Evolutionary conservation across 2,113 vertebrate genomes (phyloP), one percentile per base, ranked within the genome.

Genomic region (Syngnathoides biaculeatus): DNA sequence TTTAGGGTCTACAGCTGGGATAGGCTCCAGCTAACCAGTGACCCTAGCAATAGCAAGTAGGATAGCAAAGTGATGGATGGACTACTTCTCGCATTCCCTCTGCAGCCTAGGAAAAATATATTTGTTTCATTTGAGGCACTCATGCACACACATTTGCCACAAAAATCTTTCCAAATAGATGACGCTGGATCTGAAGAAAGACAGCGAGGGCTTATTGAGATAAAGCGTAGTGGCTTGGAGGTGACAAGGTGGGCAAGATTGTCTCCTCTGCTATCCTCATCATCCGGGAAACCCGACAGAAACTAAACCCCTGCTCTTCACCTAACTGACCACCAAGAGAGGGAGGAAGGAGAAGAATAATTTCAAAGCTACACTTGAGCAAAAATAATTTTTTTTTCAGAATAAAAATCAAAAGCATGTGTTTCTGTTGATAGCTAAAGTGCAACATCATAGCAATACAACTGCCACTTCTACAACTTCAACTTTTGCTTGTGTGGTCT

Each of bases 161-260:
- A 57, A 70, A 84, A 80, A 80, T 78, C 79, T 82, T 86, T 82
- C 68, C 64, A 64, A 77, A 72, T 68, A 64, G 58, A 73, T 64
- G 40, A 17, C 56, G n/a, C 47, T 72, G 61, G 56, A 73, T 75
- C 76, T 73, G 59, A 53, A 73, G 71, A 64, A 84, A 88, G 85
- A 79, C 73, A 74, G 81, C 72, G 79, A 11, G 9, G 58, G 82
- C 77, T 90, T 88, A 90, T 84, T 86, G 81, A 87, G 77, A 87
- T 88, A 80, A 89, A 87, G 83, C 85, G 82, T 67, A 70, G 72
- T 76, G 79, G 79, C 75, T 87, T 82, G 69, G 78, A 82, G 82
- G 77, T 80, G 76, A 88, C 82, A 79, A 84, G 22, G 45, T 79
- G 64, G 77, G 73, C 77, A 80, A 85, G 82, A 89, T 83, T 87